phyloP scores from a whole-genome alignment of 2,888 invertebrate genomes.

The Agonopterix arenella region DNA sequence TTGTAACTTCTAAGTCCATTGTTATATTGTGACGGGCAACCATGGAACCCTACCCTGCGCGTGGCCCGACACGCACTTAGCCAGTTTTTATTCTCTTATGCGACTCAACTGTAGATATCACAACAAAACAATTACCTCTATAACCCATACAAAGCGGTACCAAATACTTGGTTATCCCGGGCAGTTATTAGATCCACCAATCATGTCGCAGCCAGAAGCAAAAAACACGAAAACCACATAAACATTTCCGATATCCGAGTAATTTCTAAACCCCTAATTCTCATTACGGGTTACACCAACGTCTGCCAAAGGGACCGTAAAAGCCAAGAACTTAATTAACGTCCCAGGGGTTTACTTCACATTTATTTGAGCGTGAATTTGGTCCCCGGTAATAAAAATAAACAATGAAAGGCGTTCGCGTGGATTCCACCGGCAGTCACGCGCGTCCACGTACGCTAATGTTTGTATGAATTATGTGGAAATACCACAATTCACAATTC shows the following conservation, averaged over 20 bases:
- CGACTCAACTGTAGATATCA: too few relatives aligned
- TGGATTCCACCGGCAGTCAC: slow-evolving; percentile 3
- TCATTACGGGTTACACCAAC: slow-evolving; percentile 11
- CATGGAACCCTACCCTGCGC: too few relatives aligned
- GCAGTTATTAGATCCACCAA: slow-evolving; percentile 2
- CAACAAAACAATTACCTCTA: too few relatives aligned
- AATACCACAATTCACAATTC: too few relatives aligned
- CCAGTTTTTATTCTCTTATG: too few relatives aligned
- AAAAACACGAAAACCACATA: slow-evolving; percentile 1
- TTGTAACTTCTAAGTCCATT: too few relatives aligned
- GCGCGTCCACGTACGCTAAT: neutral
- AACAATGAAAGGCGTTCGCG: slow-evolving; percentile 15
- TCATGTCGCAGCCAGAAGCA: neutral
- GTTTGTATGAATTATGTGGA: neutral
- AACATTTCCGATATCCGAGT: slow-evolving; percentile 21
- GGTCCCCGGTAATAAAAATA: slow-evolving; percentile 16
- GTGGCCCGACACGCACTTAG: too few relatives aligned
- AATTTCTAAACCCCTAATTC: slow-evolving; percentile 31
- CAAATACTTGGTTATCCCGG: too few relatives aligned
- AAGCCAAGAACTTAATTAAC: slow-evolving; percentile 20
- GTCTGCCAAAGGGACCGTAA: slow-evolving; percentile 12
- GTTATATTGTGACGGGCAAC: too few relatives aligned
- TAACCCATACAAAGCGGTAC: too few relatives aligned
- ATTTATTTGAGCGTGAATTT: slow-evolving; percentile 19
- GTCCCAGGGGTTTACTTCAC: slow-evolving; percentile 14